phyloP scores from a whole-genome alignment of 2,888 invertebrate species.

The Eupithecia inturbata region DNA sequence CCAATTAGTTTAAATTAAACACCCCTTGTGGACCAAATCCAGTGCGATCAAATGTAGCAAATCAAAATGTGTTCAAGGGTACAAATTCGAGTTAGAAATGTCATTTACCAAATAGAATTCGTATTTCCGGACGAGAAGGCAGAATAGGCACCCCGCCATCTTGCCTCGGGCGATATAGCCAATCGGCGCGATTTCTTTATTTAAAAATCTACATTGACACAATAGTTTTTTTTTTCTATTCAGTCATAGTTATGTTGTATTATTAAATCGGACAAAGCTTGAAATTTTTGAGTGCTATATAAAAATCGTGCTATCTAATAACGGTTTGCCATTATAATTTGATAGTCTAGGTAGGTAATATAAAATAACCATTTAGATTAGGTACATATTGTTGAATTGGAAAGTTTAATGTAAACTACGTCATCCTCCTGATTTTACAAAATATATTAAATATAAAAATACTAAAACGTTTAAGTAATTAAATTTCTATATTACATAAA shows the following conservation, averaged over 20 bases:
- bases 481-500: neutral
- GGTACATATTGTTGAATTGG: too few relatives aligned
- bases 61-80: slow-evolving; percentile 34
- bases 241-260: slow-evolving; percentile 62
- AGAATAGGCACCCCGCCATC: slow-evolving; percentile 78
- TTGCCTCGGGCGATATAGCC: slow-evolving; percentile 76
- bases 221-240: slow-evolving; percentile 66
- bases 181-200: slow-evolving; percentile 75
- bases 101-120: slow-evolving; percentile 75
- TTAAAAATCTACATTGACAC: slow-evolving; percentile 66
- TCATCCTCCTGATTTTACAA: neutral
- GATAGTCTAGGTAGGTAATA: neutral
- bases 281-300: slow-evolving; percentile 14
- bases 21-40: neutral
- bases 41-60: slow-evolving; percentile 18
- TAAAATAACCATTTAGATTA: neutral
- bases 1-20: slow-evolving; percentile 9
- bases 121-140: slow-evolving; percentile 75
- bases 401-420: neutral
- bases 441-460: neutral
- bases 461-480: neutral
- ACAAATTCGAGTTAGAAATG: slow-evolving; percentile 59
- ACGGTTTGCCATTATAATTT: neutral
- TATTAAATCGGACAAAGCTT: slow-evolving; percentile 62
- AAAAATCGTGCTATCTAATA: neutral